Evolutionary conservation across 2,888 invertebrate genomes (phyloP).

Genomic region (Cryptocheilus praepositus): DNA sequence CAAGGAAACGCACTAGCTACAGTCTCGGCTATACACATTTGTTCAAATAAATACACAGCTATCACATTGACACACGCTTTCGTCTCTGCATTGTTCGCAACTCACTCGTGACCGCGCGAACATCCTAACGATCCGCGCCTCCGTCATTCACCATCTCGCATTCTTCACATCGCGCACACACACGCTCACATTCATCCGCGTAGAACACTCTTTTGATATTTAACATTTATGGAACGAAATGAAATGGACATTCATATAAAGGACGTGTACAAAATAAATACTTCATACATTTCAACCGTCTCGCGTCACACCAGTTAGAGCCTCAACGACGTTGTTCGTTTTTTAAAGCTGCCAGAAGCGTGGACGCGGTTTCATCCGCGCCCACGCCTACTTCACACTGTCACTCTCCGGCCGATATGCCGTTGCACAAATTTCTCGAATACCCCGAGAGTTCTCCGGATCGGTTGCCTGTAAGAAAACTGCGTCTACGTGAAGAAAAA

Average conservation of each 20-base stretch:
- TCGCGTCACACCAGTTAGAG: slow-evolving; percentile 13
- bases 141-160: slow-evolving; percentile 7
- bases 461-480: too few relatives aligned
- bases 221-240: background rate
- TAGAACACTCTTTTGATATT: background rate
- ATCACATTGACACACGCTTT: slow-evolving; percentile 66
- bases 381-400: background rate
- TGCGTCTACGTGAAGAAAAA: background rate
- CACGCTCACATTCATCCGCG: background rate
- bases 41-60: slow-evolving; percentile 69
- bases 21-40: slow-evolving; percentile 57
- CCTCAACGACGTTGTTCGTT: slow-evolving; percentile 14
- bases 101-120: background rate
- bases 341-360: slow-evolving; percentile 46
- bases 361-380: slow-evolving; percentile 41
- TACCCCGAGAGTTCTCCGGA: too few relatives aligned
- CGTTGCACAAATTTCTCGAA: too few relatives aligned
- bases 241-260: slow-evolving; percentile 21
- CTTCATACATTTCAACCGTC: slow-evolving; percentile 22
- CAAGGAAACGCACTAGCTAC: slow-evolving; percentile 36
- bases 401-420: background rate
- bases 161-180: slow-evolving; percentile 18
- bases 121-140: background rate
- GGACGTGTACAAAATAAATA: slow-evolving; percentile 46
- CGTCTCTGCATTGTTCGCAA: slow-evolving; percentile 27